Evolutionary conservation across 1,140 invertebrate genomes (phyloP).

Genomic region (Cryptotermes secundus): DNA sequence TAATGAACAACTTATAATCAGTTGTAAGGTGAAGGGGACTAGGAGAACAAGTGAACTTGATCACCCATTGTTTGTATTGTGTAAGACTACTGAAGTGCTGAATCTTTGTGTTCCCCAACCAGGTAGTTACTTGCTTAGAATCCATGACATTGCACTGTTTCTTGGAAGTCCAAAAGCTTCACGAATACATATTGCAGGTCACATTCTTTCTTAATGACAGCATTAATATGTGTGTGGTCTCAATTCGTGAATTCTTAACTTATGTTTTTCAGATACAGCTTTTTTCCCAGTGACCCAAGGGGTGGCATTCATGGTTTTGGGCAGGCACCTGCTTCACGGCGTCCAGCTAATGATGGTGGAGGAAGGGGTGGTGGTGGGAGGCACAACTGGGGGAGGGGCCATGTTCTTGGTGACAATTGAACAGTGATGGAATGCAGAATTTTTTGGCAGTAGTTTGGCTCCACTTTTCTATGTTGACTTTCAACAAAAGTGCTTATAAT

Average conservation of each 20-base stretch:
- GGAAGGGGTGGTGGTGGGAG: conserved; percentile 28
- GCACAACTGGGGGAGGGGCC: conserved; percentile 34
- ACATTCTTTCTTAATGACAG: neutral
- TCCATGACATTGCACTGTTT: no score
- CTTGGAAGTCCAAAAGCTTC: no score
- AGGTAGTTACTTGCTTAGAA: no score
- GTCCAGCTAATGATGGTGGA: conserved; percentile 11
- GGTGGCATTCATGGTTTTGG: conserved; percentile 36
- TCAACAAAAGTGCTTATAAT: neutral
- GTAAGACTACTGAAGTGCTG: no score
- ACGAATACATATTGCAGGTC: neutral
- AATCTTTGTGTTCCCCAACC: no score
- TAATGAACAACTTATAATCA: no score
- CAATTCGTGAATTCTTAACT: neutral
- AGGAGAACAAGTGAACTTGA: no score
- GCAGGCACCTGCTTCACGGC: conserved; percentile 27
- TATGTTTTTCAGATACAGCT: conserved; percentile 32
- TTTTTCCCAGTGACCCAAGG: conserved; percentile 33
- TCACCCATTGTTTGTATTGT: no score
- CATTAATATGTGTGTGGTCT: neutral
- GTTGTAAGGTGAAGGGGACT: no score
- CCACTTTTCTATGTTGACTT: neutral
- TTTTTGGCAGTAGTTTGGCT: neutral
- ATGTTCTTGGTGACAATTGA: conserved; percentile 30
- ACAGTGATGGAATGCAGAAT: neutral